Base-by-base conservation (phyloP, 2,888 invertebrate genomes). In the Zootermopsis nevadensis region DNA sequence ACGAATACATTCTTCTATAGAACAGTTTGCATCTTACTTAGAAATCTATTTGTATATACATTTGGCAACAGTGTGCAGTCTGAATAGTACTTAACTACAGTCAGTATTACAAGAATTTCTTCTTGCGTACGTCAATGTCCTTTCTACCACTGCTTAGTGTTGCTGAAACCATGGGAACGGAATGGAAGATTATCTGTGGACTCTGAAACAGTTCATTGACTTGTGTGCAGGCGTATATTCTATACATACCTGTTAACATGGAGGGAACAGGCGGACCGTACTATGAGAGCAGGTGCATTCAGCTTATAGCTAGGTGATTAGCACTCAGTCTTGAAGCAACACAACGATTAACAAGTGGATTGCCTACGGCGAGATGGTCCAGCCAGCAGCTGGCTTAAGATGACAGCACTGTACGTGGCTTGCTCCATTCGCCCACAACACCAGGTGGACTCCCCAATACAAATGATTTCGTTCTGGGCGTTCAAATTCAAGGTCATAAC, bases 61-160 rank as follows among this genome's bases (percentile, higher is more conserved):
- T 69, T 33, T 69, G 69, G 69, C 69, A 69, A 69, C 69, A 31
- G 19, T 31, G 69, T 31, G 27, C 6, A 60, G 60, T 10, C 10
- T 60, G 60, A 60, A 69, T 33, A 69, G 24, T 69, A 69, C 69
- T 33, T 33, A 69, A n/a, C 33, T 69, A 69, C 69, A 22, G 69
- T 60, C 69, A 27, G 69, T 31, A 69, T 30, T 69, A 24, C 31
- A 69, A 33, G 69, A 69, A 69, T 69, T 69, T 69, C 69, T n/a
- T n/a, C n/a, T n/a, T 69, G 69, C 69, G 69, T 69, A 19, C 69
- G 69, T 69, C 69, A 69, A 33, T 69, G 69, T 33, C 69, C 69
- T 31, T 69, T 69, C 30, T 60, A 31, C 33, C 19, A 12, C 60
- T 69, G 69, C 69, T 69, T 15, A 12, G 66, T 66, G 66, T 66